Conservation (phyloP, 2,888 invertebrate genomes). For the Emesis furor region DNA sequence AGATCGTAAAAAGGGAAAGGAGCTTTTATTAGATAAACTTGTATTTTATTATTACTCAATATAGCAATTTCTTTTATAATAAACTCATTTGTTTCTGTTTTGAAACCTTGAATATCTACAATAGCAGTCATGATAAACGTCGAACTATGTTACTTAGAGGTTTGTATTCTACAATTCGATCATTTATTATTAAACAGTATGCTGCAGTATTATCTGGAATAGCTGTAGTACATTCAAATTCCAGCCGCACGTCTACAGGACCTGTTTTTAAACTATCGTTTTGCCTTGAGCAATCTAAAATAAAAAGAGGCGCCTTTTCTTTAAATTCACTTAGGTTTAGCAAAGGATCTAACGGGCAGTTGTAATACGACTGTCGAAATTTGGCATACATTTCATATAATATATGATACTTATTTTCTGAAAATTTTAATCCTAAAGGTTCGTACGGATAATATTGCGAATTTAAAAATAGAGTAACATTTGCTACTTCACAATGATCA, state of each 20-base stretch:
- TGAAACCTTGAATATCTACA: not conserved
- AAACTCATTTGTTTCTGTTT: not conserved
- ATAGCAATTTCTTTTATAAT: not conserved
- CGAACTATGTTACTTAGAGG: not conserved
- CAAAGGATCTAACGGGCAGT: too few relatives aligned
- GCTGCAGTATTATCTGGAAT: not conserved
- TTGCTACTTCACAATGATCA: not conserved
- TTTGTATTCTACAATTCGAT: not conserved
- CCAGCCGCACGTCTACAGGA: not conserved
- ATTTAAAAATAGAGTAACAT: too few relatives aligned
- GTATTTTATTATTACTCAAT: not conserved
- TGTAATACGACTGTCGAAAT: too few relatives aligned
- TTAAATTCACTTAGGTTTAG: not conserved
- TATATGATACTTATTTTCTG: too few relatives aligned
- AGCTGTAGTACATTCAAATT: not conserved
- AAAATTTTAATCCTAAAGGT: too few relatives aligned
- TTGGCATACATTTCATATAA: too few relatives aligned
- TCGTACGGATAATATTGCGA: too few relatives aligned
- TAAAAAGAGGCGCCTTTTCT: not conserved
- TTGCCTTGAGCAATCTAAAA: not conserved
- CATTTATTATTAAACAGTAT: not conserved
- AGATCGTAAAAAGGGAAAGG: not conserved
- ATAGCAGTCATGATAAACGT: not conserved
- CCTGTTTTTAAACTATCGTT: constrained; percentile 1
- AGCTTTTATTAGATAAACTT: not conserved